Evolutionary conservation across 1,140 invertebrate genomes (phyloP), one percentile per base, ranked within the genome.

Genomic region (Trigoniulus corallinus): DNA sequence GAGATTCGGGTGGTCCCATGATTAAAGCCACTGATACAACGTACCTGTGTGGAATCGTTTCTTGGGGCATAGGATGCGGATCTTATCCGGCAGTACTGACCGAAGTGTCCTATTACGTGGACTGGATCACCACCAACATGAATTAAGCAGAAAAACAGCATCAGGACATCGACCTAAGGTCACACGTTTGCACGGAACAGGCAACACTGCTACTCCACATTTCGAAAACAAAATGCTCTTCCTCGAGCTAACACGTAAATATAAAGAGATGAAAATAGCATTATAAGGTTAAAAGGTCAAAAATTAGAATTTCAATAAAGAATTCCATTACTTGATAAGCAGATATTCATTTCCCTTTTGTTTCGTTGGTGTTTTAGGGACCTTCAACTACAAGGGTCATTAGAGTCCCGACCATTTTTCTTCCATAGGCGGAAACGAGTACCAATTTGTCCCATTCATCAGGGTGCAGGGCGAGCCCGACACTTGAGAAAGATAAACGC

Each of bases 1-100:
- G 60, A 39, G 60, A 62, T 51, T 62, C 60, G 1, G 60, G 60
- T 1, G 61, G 61, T 1, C 61, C 61, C 1, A 23, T 62, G 12
- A 55, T 57, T 41, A 48, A 13, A 44, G 15, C 1, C 10, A 51
- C 21, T 20, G n/a, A 3, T 37, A 52, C 24, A 4, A 34, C 7
- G 7, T 34, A 34, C 29, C 25, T 63, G 1, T 47, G 58, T n/a
- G 65, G 64, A 20, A 40, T 67, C 12, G 62, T 66, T 1, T 64
- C 60, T 25, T 65, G 55, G 40, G 61, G 65, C 20, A 53, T 55
- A 39, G 56, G 57, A 12, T 64, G 61, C 44, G 64, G 57, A 2
- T 47, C 54, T 7, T 57, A 53, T 27, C 64, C 64, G 20, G 60
- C 62, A 18, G 59, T 65, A 18, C 65, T 64, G 53, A 63, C 63